These are phyloP conservation scores for Rhagonycha fulva DNA, from an alignment of 2,888 invertebrate genomes.

Conservation along the genomic window DNA sequence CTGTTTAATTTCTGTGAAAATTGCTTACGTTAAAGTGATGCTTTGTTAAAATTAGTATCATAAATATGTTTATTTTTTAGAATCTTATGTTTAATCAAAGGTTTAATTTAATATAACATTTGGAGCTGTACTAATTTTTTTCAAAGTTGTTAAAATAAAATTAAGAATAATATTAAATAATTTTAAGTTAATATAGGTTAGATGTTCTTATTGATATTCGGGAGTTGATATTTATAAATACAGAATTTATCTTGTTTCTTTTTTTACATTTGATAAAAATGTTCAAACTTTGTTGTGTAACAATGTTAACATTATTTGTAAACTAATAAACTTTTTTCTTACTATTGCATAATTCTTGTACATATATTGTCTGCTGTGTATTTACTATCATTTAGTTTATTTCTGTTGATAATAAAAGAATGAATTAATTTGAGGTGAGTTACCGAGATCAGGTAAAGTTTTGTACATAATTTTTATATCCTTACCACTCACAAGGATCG, in stretches of 20 bases:
- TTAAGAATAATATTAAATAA: background rate
- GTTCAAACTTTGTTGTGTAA: background rate
- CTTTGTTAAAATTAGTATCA: background rate
- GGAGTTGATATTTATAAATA: background rate
- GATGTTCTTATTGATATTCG: background rate
- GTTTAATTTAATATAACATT: background rate
- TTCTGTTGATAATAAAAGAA: too few relatives aligned
- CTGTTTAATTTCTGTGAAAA: background rate
- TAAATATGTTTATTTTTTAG: background rate
- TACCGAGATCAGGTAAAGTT: too few relatives aligned
- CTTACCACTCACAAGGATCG: too few relatives aligned
- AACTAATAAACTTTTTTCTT: background rate
- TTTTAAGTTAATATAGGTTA: background rate
- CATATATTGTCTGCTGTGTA: too few relatives aligned
- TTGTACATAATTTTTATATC: too few relatives aligned
- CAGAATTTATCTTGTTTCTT: background rate
- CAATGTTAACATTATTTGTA: background rate
- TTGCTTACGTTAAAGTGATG: background rate
- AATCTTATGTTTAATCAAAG: background rate
- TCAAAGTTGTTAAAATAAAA: background rate
- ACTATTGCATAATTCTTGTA: too few relatives aligned
- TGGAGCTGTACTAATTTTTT: background rate
- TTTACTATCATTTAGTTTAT: too few relatives aligned
- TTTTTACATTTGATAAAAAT: background rate
- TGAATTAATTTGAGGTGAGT: too few relatives aligned